A percentile compares a stretch with the other conserved stretches of the same genome.
These are phyloP conservation scores for Drosophila atripex DNA, from an alignment of 2,888 invertebrate species.

Conservation along the genomic window DNA sequence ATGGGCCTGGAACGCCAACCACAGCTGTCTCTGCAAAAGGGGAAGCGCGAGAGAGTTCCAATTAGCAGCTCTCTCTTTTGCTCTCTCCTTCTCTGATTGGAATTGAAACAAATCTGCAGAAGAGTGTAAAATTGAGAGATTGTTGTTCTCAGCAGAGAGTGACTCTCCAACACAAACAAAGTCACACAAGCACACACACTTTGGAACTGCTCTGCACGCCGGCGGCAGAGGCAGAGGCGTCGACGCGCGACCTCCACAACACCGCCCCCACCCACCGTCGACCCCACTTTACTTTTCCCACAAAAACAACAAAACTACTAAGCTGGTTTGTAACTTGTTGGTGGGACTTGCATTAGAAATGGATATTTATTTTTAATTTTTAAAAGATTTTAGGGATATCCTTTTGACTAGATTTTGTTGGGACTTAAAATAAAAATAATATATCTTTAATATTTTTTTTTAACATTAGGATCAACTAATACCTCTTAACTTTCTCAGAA, in stretches of 20 bases:
- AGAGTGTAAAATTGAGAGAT: constrained; percentile 12
- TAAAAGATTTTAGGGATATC: too few relatives aligned
- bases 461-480: too few relatives aligned
- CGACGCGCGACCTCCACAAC: constrained; percentile 39
- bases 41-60: constrained; percentile 38
- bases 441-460: too few relatives aligned
- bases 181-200: constrained; percentile 7
- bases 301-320: background rate
- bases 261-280: constrained; percentile 11
- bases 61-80: constrained; percentile 24
- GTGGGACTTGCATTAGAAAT: too few relatives aligned
- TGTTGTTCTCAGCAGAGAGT: constrained; percentile 8
- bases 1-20: constrained; percentile 55
- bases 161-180: constrained; percentile 20
- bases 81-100: constrained; percentile 28
- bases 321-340: background rate
- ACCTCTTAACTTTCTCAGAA: background rate
- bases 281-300: background rate
- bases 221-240: constrained; percentile 42
- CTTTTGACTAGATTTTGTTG: too few relatives aligned
- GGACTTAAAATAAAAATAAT: too few relatives aligned
- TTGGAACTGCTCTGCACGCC: constrained; percentile 44
- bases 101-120: constrained; percentile 13
- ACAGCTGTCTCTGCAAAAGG: constrained; percentile 70
- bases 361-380: too few relatives aligned